Percentiles rank a stretch among this genome's conserved stretches.
These are phyloP conservation scores for Ceriagrion tenellum DNA, from an alignment of 2,888 invertebrate genomes.

Conservation along the genomic window DNA sequence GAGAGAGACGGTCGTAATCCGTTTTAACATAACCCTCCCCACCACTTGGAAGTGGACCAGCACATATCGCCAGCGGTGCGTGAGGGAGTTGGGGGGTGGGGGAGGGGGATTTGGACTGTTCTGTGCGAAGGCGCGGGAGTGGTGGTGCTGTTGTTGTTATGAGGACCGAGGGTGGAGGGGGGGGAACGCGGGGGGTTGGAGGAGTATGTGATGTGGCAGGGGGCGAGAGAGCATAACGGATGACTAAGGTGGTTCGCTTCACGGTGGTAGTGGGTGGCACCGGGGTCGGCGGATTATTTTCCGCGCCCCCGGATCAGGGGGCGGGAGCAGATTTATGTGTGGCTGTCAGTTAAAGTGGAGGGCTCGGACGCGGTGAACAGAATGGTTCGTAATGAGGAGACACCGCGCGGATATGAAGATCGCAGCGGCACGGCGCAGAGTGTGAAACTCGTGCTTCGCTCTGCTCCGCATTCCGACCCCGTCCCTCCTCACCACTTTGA, in stretches of 20 bases:
- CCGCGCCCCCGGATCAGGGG: not conserved
- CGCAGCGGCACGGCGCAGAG: not conserved
- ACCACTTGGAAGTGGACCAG: not conserved
- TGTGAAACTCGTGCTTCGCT: not conserved
- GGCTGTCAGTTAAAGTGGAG: slow-evolving; percentile 23
- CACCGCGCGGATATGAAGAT: not conserved
- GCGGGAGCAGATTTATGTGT: not conserved
- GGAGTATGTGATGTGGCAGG: not conserved
- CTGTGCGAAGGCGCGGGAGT: not conserved
- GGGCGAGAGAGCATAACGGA: not conserved
- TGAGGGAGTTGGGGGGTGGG: not conserved
- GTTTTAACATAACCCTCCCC: slow-evolving; percentile 15
- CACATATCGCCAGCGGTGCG: not conserved
- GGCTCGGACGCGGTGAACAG: slow-evolving; percentile 28
- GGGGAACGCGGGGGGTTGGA: not conserved
- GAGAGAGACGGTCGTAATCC: slow-evolving; percentile 30
- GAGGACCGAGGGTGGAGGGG: not conserved
- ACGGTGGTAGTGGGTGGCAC: not conserved
- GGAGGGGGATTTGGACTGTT: no score
- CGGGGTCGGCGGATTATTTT: not conserved
- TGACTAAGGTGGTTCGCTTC: not conserved
- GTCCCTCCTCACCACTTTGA: not conserved
- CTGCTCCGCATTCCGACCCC: not conserved
- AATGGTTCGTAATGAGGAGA: slow-evolving; percentile 41
- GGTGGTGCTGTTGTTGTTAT: not conserved